A percentile compares a stretch with the other conserved stretches of the same genome.
These are phyloP conservation scores for Oxyruncus cristatus DNA, from an alignment of 2,113 vertebrate species.

Conservation along the genomic window DNA sequence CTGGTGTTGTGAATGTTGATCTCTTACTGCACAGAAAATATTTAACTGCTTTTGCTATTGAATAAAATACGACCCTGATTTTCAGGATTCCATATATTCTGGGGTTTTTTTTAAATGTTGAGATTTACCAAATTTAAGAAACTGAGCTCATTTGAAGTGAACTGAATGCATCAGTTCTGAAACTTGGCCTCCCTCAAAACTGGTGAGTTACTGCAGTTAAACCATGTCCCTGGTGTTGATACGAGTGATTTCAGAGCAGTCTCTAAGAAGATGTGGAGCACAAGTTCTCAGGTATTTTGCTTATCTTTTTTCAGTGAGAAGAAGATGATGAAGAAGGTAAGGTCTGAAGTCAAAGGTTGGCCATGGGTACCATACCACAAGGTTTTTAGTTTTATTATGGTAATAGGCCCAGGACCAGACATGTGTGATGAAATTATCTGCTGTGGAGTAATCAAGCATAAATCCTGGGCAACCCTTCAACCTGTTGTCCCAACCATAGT, in stretches of 20 bases:
- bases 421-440: not conserved
- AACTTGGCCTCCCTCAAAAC: not conserved
- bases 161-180: not conserved
- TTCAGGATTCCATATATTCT: not conserved
- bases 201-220: not conserved
- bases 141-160: not conserved
- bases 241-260: not conserved
- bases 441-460: not conserved
- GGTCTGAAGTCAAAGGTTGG: not conserved
- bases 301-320: not conserved
- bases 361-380: not conserved
- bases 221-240: not conserved
- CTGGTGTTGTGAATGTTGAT: not conserved
- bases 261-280: not conserved
- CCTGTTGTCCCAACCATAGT: not conserved
- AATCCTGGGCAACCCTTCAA: not conserved
- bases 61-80: not conserved
- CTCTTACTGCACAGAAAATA: not conserved
- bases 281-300: not conserved
- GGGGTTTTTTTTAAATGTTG: not conserved
- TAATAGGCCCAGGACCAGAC: not conserved
- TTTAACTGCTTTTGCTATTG: not conserved
- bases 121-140: not conserved
- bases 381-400: not conserved
- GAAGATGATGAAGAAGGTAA: not conserved